phyloP scores from a whole-genome alignment of 2,888 invertebrate species.

The Eutolmus rufibarbis region DNA sequence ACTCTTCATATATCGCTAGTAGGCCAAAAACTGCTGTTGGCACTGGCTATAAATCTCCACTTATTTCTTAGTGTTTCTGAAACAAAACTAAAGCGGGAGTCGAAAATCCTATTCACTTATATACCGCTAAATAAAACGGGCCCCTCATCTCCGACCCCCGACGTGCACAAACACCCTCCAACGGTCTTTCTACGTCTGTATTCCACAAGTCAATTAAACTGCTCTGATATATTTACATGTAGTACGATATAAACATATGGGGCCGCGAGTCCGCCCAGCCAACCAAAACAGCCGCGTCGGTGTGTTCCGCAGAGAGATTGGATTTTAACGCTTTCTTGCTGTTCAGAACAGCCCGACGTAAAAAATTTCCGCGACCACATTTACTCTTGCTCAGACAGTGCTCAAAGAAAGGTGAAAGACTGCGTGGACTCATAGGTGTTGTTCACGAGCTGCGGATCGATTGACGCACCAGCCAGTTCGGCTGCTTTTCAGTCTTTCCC shows the following conservation, averaged over 20 bases:
- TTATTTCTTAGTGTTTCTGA: conserved; percentile 54
- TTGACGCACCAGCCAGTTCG: not conserved
- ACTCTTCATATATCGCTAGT: not conserved
- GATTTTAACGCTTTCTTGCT: not conserved
- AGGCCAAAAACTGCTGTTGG: not conserved
- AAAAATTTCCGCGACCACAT: not conserved
- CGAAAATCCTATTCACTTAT: conserved; percentile 59
- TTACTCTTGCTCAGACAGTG: not conserved
- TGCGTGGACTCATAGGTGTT: not conserved
- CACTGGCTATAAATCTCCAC: not conserved
- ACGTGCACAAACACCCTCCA: not conserved
- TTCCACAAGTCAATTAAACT: not conserved
- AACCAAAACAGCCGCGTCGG: not conserved
- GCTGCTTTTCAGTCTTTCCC: not conserved
- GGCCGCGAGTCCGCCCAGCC: not conserved
- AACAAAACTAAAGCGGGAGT: conserved; percentile 60
- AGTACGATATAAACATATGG: not conserved
- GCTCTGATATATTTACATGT: not conserved
- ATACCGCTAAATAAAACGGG: conserved; percentile 47
- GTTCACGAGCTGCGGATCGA: not conserved
- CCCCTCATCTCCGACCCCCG: not conserved
- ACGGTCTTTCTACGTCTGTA: not conserved
- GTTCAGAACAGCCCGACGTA: not conserved
- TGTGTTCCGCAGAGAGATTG: not conserved
- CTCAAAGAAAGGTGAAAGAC: not conserved